Conservation (phyloP, 2,888 invertebrate species). For the Actias luna region DNA sequence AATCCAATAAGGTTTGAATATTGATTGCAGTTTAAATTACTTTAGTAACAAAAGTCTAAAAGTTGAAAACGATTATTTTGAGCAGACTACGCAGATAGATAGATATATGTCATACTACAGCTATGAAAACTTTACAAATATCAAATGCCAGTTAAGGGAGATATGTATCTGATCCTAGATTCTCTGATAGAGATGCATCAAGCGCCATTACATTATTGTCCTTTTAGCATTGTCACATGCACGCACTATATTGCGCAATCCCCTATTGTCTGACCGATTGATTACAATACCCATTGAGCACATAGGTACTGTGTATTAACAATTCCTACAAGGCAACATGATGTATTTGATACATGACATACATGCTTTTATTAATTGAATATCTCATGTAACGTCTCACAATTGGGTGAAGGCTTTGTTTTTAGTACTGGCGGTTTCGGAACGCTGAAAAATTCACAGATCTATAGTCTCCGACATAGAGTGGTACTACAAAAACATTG, state of each 20-base stretch:
- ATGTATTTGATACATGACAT: slow-evolving; percentile 25
- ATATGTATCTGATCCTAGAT: slow-evolving; percentile 15
- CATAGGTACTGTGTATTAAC: slow-evolving; percentile 39
- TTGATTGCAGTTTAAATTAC: too few relatives aligned
- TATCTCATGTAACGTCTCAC: not conserved
- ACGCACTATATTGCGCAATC: slow-evolving; percentile 29
- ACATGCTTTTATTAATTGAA: slow-evolving; percentile 14
- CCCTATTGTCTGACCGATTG: slow-evolving; percentile 62
- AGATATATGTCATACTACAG: too few relatives aligned
- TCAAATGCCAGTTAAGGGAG: not conserved
- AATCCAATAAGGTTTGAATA: too few relatives aligned
- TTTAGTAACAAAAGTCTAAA: too few relatives aligned
- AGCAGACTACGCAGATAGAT: not conserved
- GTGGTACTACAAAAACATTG: too few relatives aligned
- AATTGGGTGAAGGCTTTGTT: too few relatives aligned
- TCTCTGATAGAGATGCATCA: slow-evolving; percentile 41
- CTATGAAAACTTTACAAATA: not conserved
- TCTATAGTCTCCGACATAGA: too few relatives aligned
- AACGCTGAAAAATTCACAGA: too few relatives aligned
- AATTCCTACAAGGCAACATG: slow-evolving; percentile 29
- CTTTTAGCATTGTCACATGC: slow-evolving; percentile 34
- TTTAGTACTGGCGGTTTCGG: too few relatives aligned
- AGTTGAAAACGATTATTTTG: not conserved
- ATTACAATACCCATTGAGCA: slow-evolving; percentile 60
- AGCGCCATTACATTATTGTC: slow-evolving; percentile 37